Evolutionary conservation across 1,140 invertebrate genomes (phyloP).

Genomic region (Psix sp.): DNA sequence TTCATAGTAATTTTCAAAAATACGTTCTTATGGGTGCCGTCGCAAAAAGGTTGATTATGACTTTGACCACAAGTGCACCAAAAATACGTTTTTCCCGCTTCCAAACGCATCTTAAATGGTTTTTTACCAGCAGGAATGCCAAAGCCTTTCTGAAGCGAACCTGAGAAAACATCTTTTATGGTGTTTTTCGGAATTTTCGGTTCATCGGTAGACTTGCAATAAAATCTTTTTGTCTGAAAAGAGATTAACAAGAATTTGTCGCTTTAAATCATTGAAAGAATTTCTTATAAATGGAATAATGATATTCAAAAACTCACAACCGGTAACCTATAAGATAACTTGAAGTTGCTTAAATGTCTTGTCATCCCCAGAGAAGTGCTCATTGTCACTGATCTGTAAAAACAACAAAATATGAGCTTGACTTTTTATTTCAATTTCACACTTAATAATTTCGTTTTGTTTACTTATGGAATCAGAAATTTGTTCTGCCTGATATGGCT

Average conservation of each 20-base stretch:
- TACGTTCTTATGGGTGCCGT: conserved; percentile 90
- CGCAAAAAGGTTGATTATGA: conserved; percentile 95
- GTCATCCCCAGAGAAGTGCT: no score
- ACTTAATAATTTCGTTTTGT: no score
- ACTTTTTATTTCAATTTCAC: no score
- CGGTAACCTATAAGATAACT: conserved; percentile 6
- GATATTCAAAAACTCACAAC: conserved; percentile 8
- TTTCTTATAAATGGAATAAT: background rate
- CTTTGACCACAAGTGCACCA: conserved; percentile 98
- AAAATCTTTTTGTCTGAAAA: conserved; percentile 27
- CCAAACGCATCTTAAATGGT: conserved; percentile 88
- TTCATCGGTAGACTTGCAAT: conserved; percentile 30
- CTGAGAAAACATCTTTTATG: conserved; percentile 79
- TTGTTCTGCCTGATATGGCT: no score
- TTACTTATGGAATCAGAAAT: no score
- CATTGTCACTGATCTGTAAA: no score
- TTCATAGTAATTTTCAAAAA: conserved; percentile 84
- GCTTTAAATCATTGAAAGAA: background rate
- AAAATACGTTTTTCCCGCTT: conserved; percentile 88
- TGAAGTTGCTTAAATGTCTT: no score
- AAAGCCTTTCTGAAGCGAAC: conserved; percentile 80
- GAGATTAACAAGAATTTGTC: background rate
- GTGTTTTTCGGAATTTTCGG: conserved; percentile 81
- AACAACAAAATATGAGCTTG: no score
- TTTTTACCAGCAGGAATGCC: conserved; percentile 91